These are phyloP conservation scores for Synergus gifuensis DNA, from an alignment of 2,888 invertebrate genomes.

Conservation along the genomic window DNA sequence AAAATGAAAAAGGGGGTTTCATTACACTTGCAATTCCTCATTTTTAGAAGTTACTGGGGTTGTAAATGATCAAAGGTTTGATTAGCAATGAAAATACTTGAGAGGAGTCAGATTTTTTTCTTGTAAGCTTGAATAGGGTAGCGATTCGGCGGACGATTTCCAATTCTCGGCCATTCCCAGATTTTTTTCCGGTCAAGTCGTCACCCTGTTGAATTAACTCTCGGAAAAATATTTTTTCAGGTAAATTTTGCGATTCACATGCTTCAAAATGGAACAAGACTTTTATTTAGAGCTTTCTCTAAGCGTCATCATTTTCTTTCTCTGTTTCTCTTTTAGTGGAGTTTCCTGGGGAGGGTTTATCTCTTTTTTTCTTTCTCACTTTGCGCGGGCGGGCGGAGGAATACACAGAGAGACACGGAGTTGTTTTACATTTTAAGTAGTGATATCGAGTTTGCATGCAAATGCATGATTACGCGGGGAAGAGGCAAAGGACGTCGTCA, in stretches of 20 bases:
- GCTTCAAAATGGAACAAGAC: conserved; percentile 6
- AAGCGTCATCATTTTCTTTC: conserved; percentile 40
- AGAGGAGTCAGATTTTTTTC: too few species aligned
- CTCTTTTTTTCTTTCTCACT: conserved; percentile 43
- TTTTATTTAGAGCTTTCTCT: conserved; percentile 32
- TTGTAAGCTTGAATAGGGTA: too few species aligned
- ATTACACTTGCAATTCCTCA: too few species aligned
- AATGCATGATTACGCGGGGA: conserved; percentile 79
- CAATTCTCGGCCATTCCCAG: too few species aligned
- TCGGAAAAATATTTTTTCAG: not conserved
- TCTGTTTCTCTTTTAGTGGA: conserved; percentile 44
- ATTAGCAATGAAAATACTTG: too few species aligned
- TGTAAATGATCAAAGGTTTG: too few species aligned
- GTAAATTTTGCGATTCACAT: conserved; percentile 12
- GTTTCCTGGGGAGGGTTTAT: conserved; percentile 42
- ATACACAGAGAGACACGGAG: conserved; percentile 63
- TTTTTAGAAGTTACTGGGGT: too few species aligned
- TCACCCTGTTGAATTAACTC: not conserved
- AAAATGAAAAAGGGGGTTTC: too few species aligned
- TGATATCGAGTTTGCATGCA: conserved; percentile 80
- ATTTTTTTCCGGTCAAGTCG: not conserved
- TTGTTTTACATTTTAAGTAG: conserved; percentile 79
- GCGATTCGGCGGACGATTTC: too few species aligned
- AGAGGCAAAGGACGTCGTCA: conserved; percentile 55
- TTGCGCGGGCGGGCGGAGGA: conserved; percentile 43